phyloP scores from a whole-genome alignment of 2,797 vertebrate species.

The Arctocebus calabarensis region DNA sequence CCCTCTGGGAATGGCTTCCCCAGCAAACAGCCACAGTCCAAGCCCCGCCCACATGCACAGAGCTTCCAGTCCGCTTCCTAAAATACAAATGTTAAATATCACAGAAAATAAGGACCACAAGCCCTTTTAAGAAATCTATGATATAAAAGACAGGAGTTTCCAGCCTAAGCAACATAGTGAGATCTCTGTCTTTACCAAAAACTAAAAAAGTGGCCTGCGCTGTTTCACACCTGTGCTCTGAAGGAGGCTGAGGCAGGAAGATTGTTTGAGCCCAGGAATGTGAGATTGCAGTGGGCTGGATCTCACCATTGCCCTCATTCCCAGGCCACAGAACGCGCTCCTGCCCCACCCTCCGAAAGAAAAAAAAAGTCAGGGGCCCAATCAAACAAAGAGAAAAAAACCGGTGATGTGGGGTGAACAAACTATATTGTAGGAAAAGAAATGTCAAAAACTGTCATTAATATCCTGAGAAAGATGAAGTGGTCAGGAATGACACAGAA shows the following conservation, averaged over 20 bases:
- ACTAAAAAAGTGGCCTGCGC: neutral
- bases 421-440: neutral
- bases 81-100: conserved; percentile 12
- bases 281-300: too few relatives aligned
- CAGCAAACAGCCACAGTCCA: neutral
- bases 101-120: neutral
- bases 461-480: neutral
- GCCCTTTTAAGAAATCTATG: neutral
- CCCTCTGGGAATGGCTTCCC: neutral
- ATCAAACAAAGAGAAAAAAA: neutral
- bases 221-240: neutral
- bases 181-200: neutral
- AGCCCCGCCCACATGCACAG: neutral
- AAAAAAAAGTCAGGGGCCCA: neutral
- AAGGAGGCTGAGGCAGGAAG: neutral
- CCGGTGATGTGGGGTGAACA: neutral
- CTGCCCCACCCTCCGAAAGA: too few relatives aligned
- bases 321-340: too few relatives aligned
- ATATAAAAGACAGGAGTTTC: neutral
- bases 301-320: too few relatives aligned
- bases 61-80: neutral
- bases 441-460: neutral
- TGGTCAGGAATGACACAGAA: neutral
- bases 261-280: too few relatives aligned
- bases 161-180: neutral